Conservation (phyloP, 2,113 vertebrate species). For the Solea solea region DNA sequence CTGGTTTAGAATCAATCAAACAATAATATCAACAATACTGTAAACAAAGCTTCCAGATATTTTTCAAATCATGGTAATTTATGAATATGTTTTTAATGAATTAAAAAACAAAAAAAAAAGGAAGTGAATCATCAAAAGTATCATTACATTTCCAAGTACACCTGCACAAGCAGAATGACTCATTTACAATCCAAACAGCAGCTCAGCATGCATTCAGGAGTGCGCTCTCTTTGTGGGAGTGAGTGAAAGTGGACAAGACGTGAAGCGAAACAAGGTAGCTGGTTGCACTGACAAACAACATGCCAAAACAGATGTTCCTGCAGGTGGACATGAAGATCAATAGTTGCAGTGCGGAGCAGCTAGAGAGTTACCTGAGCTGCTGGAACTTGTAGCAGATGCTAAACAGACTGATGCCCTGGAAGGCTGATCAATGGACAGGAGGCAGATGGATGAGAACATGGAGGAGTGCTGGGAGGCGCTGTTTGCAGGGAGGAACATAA, state of each 20-base stretch:
- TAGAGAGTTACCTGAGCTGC: constrained; percentile 83
- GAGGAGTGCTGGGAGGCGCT: constrained; percentile 71
- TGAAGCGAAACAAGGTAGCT: constrained; percentile 67
- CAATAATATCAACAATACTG: no score
- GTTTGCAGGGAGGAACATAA: constrained; percentile 68
- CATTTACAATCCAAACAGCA: constrained; percentile 49
- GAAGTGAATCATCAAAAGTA: neutral
- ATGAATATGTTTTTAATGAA: neutral
- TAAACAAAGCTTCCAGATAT: no score
- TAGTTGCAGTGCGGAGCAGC: constrained; percentile 72
- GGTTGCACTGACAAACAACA: constrained; percentile 76
- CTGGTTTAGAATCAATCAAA: no score
- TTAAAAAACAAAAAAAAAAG: neutral
- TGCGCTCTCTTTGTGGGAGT: constrained; percentile 46
- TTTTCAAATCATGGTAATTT: no score
- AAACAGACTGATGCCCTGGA: constrained; percentile 83
- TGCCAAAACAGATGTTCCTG: constrained; percentile 82
- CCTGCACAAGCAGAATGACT: constrained; percentile 9
- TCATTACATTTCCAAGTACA: constrained; percentile 1
- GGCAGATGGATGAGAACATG: constrained; percentile 84
- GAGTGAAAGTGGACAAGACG: constrained; percentile 73
- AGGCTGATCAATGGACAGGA: constrained; percentile 85
- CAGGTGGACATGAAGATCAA: constrained; percentile 85
- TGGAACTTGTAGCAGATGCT: constrained; percentile 84
- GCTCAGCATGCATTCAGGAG: constrained; percentile 47